Evolutionary conservation across 2,888 invertebrate genomes (phyloP).

Genomic region (Drosophila antonietae): DNA sequence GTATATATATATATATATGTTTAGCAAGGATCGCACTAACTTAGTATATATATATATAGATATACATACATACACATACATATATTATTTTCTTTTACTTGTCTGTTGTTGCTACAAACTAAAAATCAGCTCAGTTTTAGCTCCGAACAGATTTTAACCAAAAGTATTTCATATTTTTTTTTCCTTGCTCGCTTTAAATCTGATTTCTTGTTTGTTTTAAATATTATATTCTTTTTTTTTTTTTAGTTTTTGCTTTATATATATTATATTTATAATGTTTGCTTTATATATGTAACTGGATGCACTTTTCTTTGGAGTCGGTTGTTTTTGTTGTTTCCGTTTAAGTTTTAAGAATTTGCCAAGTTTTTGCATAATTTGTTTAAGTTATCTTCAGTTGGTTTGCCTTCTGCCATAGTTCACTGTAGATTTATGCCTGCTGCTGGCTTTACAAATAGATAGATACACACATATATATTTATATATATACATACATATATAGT

Average conservation of each 20-base stretch:
- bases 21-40: slow-evolving; percentile 24
- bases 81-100: slow-evolving; percentile 13
- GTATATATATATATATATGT: slow-evolving; percentile 1
- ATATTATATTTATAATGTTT: slow-evolving; percentile 29
- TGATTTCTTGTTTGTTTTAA: background rate
- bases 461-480: background rate
- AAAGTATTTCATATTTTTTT: slow-evolving; percentile 13
- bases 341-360: slow-evolving; percentile 8
- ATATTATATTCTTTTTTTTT: background rate
- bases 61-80: slow-evolving; percentile 24
- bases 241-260: background rate
- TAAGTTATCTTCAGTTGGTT: slow-evolving; percentile 5
- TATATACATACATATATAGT: background rate
- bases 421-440: slow-evolving; percentile 59
- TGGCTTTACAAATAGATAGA: slow-evolving; percentile 6
- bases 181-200: background rate
- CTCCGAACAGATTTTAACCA: slow-evolving; percentile 22
- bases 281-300: slow-evolving; percentile 68
- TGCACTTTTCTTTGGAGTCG: slow-evolving; percentile 75
- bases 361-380: slow-evolving; percentile 4
- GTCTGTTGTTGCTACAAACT: slow-evolving; percentile 31
- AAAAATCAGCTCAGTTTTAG: slow-evolving; percentile 31
- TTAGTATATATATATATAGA: slow-evolving; percentile 39
- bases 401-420: slow-evolving; percentile 39
- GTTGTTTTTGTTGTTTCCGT: slow-evolving; percentile 4